These are phyloP conservation scores for Sinonovacula constricta DNA, from an alignment of 1,140 invertebrate genomes.

Conservation along the genomic window DNA sequence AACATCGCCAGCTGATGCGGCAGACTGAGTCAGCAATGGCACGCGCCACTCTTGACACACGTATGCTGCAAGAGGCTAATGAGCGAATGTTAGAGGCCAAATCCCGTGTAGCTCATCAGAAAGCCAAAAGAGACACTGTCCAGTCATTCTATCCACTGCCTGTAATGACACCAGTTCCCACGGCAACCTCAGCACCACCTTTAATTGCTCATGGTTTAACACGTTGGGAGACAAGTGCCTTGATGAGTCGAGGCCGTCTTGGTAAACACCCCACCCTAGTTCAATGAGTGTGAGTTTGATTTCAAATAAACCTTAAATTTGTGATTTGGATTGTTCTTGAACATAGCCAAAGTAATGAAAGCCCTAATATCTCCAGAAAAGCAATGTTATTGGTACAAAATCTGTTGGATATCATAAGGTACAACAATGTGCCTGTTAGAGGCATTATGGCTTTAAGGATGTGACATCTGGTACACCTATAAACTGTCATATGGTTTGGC, in stretches of 20 bases:
- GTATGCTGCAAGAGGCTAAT: slow-evolving; percentile 73
- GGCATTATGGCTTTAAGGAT: no score
- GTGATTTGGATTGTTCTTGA: no score
- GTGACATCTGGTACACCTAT: no score
- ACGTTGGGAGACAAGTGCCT: slow-evolving; percentile 58
- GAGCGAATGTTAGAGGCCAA: slow-evolving; percentile 70
- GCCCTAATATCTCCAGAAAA: no score
- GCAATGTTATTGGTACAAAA: no score
- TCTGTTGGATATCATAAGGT: no score
- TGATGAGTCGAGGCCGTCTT: slow-evolving; percentile 55
- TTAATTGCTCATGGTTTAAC: slow-evolving; percentile 50
- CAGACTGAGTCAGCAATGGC: slow-evolving; percentile 74
- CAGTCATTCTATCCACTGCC: slow-evolving; percentile 71
- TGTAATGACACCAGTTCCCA: slow-evolving; percentile 53
- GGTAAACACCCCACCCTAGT: slow-evolving; percentile 62
- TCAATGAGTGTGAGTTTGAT: no score
- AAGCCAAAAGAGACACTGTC: slow-evolving; percentile 62
- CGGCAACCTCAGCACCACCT: slow-evolving; percentile 47
- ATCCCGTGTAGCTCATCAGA: slow-evolving; percentile 69
- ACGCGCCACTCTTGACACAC: slow-evolving; percentile 68
- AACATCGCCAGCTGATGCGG: slow-evolving; percentile 75
- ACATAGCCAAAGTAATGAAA: no score
- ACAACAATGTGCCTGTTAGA: no score
- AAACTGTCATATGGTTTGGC: no score
- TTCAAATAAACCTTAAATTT: no score